A percentile compares a stretch with the other conserved stretches of the same genome.
Conservation (phyloP, 2,113 vertebrate genomes). For the Lichenostomus cassidix region DNA sequence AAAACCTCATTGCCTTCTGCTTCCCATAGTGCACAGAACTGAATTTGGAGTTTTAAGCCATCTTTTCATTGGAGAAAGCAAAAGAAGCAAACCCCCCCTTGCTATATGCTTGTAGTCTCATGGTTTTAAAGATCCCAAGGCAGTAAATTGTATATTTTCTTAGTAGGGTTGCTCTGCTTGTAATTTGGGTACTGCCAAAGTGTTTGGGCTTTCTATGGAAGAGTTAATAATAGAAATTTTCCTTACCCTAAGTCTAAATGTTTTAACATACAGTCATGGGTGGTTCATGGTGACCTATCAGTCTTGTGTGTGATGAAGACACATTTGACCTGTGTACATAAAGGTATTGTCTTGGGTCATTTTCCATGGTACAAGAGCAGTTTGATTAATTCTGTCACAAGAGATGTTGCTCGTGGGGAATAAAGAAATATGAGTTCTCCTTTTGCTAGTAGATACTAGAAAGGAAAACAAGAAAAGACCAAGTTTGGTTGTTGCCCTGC, state of each 20-base stretch:
- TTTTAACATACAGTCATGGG: not conserved
- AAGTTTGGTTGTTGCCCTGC: not conserved
- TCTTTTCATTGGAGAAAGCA: not conserved
- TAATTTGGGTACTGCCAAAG: not conserved
- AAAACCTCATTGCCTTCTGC: not conserved
- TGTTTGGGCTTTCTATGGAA: not conserved
- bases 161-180: not conserved
- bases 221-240: not conserved
- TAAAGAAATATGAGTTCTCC: not conserved
- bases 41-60: not conserved
- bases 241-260: not conserved
- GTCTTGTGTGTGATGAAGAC: not conserved
- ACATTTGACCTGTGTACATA: not conserved
- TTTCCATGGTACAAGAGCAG: not conserved
- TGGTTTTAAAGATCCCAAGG: not conserved
- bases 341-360: not conserved
- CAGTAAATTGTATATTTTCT: not conserved
- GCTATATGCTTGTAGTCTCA: not conserved
- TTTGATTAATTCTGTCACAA: not conserved
- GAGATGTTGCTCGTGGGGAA: not conserved
- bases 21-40: not conserved
- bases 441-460: not conserved
- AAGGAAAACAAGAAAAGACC: not conserved
- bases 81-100: not conserved
- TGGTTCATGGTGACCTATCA: not conserved